These are phyloP conservation scores for Erethizon dorsatum DNA, from an alignment of 2,797 vertebrate genomes.

Conservation along the genomic window DNA sequence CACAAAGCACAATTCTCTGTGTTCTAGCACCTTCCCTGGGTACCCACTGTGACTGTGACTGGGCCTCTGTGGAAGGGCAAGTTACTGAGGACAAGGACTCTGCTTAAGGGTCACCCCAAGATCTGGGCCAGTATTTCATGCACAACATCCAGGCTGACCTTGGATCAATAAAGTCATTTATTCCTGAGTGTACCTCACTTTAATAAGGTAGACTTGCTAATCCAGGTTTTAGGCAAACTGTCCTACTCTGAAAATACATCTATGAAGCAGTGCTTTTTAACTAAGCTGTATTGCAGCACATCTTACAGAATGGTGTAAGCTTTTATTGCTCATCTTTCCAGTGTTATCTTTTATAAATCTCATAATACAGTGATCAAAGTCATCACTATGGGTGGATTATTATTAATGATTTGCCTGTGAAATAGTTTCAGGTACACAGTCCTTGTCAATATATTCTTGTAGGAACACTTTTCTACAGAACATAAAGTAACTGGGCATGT, in stretches of 20 bases:
- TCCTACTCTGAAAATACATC: not conserved
- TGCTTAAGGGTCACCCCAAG: not conserved
- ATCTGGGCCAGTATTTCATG: no score
- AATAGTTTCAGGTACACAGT: conserved; percentile 16
- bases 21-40: no score
- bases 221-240: not conserved
- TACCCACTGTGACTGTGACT: rapidly evolving
- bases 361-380: not conserved
- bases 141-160: not conserved
- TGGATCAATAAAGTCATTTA: not conserved
- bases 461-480: not conserved
- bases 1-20: rapidly evolving
- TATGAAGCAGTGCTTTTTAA: no score
- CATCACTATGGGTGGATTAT: not conserved
- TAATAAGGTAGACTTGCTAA: not conserved
- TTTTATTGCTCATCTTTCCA: not conserved
- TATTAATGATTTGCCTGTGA: conserved; percentile 19
- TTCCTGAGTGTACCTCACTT: not conserved
- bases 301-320: not conserved
- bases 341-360: not conserved
- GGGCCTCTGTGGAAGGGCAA: not conserved
- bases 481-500: conserved; percentile 17
- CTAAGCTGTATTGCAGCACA: not conserved
- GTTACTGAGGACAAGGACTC: not conserved
- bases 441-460: not conserved